Conservation (phyloP, 2,888 invertebrate species). For the Tridacna gigas region DNA sequence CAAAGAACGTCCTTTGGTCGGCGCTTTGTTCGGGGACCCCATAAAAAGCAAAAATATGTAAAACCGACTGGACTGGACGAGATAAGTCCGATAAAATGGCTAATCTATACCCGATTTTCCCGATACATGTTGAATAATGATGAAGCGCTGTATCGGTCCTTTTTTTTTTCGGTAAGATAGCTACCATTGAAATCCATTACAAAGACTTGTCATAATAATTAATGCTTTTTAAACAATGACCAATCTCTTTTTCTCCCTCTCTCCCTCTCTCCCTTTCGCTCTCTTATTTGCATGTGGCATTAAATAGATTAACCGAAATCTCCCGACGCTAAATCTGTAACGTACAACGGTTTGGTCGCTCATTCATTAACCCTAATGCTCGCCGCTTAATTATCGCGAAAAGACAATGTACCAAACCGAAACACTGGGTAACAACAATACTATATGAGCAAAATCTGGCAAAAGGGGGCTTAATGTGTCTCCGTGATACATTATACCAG, state of each 20-base stretch:
- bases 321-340: too few relatives aligned
- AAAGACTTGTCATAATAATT: constrained; percentile 1
- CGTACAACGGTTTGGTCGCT: too few relatives aligned
- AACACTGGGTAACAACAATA: too few relatives aligned
- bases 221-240: not conserved
- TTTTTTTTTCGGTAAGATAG: not conserved
- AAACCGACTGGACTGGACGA: constrained; percentile 31
- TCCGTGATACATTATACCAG: too few relatives aligned
- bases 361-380: too few relatives aligned
- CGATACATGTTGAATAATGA: constrained; percentile 38
- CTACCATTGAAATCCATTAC: constrained; percentile 11
- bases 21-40: constrained; percentile 6
- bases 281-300: too few relatives aligned
- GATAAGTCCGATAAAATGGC: constrained; percentile 36
- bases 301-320: too few relatives aligned
- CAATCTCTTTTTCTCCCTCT: not conserved
- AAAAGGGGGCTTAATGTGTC: too few relatives aligned
- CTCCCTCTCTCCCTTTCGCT: not conserved
- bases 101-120: constrained; percentile 36
- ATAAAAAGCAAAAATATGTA: constrained; percentile 47
- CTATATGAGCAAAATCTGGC: too few relatives aligned
- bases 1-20: not conserved
- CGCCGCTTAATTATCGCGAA: too few relatives aligned
- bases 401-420: too few relatives aligned
- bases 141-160: constrained; percentile 12